Evolutionary conservation across 2,113 vertebrate genomes (phyloP), one percentile per base, ranked within the genome.

Genomic region (Scomber scombrus): DNA sequence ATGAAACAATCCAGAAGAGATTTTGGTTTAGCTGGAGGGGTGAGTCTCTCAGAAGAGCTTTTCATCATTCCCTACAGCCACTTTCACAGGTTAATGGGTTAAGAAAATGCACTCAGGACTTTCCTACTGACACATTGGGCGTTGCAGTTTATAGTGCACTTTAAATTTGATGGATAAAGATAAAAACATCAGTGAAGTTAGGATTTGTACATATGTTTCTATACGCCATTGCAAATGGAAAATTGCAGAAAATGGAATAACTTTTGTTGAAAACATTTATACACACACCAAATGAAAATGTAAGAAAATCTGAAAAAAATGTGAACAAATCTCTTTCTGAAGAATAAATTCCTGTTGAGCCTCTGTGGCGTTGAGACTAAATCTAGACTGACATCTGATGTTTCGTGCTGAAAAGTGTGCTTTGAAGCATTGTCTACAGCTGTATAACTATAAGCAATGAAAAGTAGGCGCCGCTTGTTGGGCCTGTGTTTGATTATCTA

Each of bases 11-110:
- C 57, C 46, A 68, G 31, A 65, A 63, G 77, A 56, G 77, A 57
- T 87, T 88, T 75, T 82, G 64, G 60, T 80, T 82, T 66, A 71
- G 77, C 75, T 56, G 43, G 43, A 34, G 70, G 69, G 58, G 57
- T 74, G 68, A 55, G 57, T 65, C 63, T 88, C 71, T 81, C 76
- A 23, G 51, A 55, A 77, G 71, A 79, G 77, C 68, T 76, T 54
- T 89, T 79, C 54, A 87, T 89, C 84, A 80, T 74, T 26, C 40
- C 45, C 75, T 56, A 21, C 69, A 74, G 62, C 57, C 67, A 78
- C 61, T 78, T 85, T 82, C 45, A 66, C 84, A 73, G 52, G 76
- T 87, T 84, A 87, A 88, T 80, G 73, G 81, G 70, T 87, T 69
- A 75, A 80, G 57, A 80, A 84, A 84, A 85, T 60, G 73, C 66